These are phyloP conservation scores for Cricetomys ansorgei DNA, from an alignment of 2,113 vertebrate genomes.

Conservation along the genomic window DNA sequence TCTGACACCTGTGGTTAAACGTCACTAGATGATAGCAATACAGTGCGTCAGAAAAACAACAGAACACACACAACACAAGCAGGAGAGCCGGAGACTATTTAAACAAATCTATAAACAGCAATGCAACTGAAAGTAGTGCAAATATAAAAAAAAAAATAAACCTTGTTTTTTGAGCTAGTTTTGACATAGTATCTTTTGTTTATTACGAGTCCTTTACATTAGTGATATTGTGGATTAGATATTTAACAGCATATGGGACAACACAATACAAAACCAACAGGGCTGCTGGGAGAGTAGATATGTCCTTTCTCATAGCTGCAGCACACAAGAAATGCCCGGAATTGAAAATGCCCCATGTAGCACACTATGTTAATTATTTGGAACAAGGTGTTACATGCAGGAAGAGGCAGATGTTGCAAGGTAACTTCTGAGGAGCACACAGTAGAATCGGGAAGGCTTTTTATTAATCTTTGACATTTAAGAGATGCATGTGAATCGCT, in stretches of 20 bases:
- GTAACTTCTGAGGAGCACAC: neutral
- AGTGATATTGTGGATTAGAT: neutral
- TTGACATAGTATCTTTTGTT: neutral
- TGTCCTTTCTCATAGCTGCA: neutral
- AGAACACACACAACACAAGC: neutral
- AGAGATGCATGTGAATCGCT: neutral
- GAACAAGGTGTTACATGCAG: neutral
- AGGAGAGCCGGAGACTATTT: neutral
- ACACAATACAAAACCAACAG: neutral
- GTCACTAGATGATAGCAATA: neutral
- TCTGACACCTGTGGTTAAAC: neutral
- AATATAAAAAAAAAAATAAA: too few relatives aligned
- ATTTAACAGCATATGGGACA: neutral
- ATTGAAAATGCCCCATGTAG: neutral
- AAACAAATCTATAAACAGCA: neutral
- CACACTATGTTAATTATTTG: neutral
- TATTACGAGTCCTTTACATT: neutral
- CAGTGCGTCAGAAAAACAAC: neutral
- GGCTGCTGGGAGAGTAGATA: neutral
- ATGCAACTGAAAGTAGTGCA: neutral
- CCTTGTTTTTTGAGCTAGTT: too few relatives aligned
- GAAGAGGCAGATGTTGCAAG: neutral
- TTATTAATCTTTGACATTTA: slow-evolving; percentile 5
- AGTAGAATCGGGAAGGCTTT: neutral
- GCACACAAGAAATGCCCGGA: neutral